Base-by-base conservation (phyloP, 2,797 vertebrate species). In the Sciurus carolinensis region DNA sequence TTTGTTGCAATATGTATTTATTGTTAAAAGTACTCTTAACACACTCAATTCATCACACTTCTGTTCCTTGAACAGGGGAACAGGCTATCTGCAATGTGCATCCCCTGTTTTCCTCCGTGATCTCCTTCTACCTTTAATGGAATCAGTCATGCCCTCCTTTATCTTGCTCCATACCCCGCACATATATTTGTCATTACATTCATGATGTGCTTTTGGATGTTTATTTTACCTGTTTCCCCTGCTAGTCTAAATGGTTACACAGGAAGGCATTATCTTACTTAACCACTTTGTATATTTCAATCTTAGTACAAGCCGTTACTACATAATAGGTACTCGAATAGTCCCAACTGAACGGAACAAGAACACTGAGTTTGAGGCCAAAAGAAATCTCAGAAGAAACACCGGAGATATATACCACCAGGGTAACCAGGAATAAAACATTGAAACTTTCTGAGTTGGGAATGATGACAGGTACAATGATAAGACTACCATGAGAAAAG, bases 321-420 rank as follows among this genome's bases (percentile, higher is more conserved):
- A 81, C 14, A 71, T 59, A 72, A 81, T 18, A 77, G 11, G 15
- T 85, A 52, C 15, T 94, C 57, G 73, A 64, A 72, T 91, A 76
- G 28, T 72, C 81, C 17, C n/a, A 67, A 77, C 2, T 72, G 64
- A 91, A 73, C 64, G 82, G 50, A 94, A 22, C 47, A 82, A 77
- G 47, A 90, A 72, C 52, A 92, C 20, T n/a, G 47, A 86, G 15
- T 66, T 52, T 69, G 79, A 95, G 47, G 73, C 4, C 3, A 71
- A 87, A 87, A 85, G 71, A 66, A 75, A 89, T 87, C 54, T 81
- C 30, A 90, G 66, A 89, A 81, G 50, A 44, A 90, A 76, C 1
- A 50, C 28, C 67, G 67, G 47, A 52, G 79, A 42, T 17, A 52
- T 9, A 87, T 64, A 57, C 5, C 72, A 33, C 50, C 59, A 80